A percentile compares a stretch with the other conserved stretches of the same genome.
Evolutionary conservation across 2,113 vertebrate genomes (phyloP).

Genomic region (Pangasianodon gigas): DNA sequence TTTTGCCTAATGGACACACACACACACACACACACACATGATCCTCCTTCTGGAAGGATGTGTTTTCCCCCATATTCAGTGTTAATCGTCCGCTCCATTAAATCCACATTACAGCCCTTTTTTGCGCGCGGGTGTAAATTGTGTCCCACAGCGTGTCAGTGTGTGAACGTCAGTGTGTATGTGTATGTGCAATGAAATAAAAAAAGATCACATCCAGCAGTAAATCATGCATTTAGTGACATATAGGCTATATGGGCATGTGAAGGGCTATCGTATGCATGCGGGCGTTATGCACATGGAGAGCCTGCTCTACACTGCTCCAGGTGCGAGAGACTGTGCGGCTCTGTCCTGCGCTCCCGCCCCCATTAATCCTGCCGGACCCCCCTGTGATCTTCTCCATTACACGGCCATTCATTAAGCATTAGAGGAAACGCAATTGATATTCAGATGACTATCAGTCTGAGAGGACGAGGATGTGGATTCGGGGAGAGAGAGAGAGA

Average conservation of each 20-base stretch:
- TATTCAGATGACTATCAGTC: constrained; percentile 73
- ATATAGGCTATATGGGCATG: not conserved
- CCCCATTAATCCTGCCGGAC: constrained; percentile 67
- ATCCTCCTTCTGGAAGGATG: not conserved
- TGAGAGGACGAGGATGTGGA: constrained; percentile 72
- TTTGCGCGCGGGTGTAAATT: constrained; percentile 62
- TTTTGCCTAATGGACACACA: not conserved
- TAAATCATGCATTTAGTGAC: not conserved
- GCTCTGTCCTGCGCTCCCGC: not conserved
- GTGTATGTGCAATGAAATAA: not conserved
- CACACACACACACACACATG: not conserved
- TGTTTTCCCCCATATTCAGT: not conserved
- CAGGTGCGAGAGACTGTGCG: constrained; percentile 27
- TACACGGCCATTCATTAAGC: constrained; percentile 71
- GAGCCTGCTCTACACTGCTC: not conserved
- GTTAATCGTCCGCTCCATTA: constrained; percentile 59
- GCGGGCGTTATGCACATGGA: not conserved
- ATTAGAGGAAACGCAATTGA: constrained; percentile 72
- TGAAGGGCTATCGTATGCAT: not conserved
- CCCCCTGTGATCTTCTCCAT: constrained; percentile 75
- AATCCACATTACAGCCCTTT: constrained; percentile 55
- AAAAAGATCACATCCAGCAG: not conserved
- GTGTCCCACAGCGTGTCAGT: not conserved
- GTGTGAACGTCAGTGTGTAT: not conserved
- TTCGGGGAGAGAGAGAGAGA: constrained; percentile 53